These are phyloP conservation scores for Micrasema longulum DNA, from an alignment of 1,140 invertebrate species.

Conservation along the genomic window DNA sequence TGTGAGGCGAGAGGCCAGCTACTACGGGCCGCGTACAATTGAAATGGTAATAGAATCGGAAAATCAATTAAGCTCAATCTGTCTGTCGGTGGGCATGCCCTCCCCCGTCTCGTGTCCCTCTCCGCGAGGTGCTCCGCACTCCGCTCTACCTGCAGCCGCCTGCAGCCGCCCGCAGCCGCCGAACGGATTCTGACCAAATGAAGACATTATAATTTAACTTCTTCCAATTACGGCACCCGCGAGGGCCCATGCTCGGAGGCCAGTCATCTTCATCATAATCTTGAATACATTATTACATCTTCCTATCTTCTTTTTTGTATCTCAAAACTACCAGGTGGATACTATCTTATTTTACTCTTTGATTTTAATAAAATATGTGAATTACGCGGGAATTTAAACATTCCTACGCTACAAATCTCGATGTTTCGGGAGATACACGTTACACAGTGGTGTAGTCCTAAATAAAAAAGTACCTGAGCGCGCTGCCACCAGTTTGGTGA, in stretches of 20 bases:
- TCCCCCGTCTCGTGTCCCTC: not conserved
- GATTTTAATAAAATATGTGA: no score
- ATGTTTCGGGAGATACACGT: no score
- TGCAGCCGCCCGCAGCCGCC: not conserved
- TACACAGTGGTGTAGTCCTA: no score
- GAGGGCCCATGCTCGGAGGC: not conserved
- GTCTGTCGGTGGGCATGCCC: not conserved
- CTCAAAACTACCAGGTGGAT: no score
- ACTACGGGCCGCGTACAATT: conserved; percentile 30
- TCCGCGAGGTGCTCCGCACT: not conserved
- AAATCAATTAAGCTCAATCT: conserved; percentile 44
- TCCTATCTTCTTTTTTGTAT: no score
- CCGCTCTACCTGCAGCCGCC: not conserved
- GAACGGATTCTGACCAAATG: conserved; percentile 8
- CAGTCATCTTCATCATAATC: no score
- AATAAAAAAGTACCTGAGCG: no score
- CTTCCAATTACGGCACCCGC: not conserved
- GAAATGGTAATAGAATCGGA: conserved; percentile 40
- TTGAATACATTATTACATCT: no score
- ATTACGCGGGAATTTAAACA: no score
- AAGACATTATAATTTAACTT: conserved; percentile 14
- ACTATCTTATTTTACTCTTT: no score
- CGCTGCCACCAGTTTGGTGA: no score
- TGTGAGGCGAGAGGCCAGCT: conserved; percentile 12
- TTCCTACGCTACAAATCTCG: no score